Base-by-base conservation (phyloP, 2,888 invertebrate genomes). In the Lissocephala sabroskyi region DNA sequence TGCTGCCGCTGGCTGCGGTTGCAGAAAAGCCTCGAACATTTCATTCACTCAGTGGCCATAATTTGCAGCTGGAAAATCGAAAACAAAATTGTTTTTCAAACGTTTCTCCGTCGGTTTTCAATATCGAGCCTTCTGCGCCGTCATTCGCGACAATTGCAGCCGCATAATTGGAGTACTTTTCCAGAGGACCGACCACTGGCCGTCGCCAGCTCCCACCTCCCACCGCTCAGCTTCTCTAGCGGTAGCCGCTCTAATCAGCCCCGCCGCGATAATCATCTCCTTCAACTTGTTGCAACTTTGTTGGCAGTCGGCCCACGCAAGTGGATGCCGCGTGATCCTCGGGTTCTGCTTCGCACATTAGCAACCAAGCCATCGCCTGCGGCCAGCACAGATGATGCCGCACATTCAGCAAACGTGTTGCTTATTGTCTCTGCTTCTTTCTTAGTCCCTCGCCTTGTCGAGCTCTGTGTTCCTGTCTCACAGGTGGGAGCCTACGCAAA, bases 21-120 rank as follows among this genome's bases (percentile, higher is more conserved):
- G 23, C 3, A 23, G 23, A 23, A 23, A 65, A 70, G 63, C 55
- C 55, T 53, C 48, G 49, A 62, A 59, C 52, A 48, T 62, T 55
- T 62, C 64, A 59, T 55, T 66, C 49, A 63, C 52, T 63, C 63
- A 52, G 41, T 41, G 48, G 59, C 50, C 49, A 53, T 74, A 66
- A 68, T 68, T 68, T 70, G 65, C 70, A 61, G 62, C 45, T 52
- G 42, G 30, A 28, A 59, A 65, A 59, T 51, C 23, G n/a, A n/a
- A n/a, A n/a, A n/a, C n/a, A 48, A 56, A 41, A 23, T 3, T 23
- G 45, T 42, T 37, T 41, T 46, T 17, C 13, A n/a, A 16, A 28
- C 30, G 11, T 9, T 48, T 43, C 45, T 40, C 42, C 43, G 59
- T 55, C 41, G 46, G 16, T 50, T 41, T 60, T 47, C 51, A 28